Evolutionary conservation across 2,888 invertebrate genomes (phyloP).

Genomic region (Orgyia antiqua): DNA sequence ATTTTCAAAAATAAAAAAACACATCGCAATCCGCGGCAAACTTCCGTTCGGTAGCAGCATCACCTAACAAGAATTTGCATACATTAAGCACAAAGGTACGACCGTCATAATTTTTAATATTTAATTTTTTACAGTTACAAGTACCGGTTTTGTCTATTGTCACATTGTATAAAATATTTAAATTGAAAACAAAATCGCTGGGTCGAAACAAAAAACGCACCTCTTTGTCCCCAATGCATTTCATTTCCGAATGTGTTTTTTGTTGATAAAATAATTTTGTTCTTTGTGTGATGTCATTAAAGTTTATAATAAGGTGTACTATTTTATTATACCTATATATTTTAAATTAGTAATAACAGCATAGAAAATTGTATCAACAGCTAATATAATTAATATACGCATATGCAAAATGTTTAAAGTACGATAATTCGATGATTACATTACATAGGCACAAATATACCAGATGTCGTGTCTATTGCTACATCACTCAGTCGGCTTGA

Average conservation of each 20-base stretch:
- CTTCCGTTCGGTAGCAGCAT: slow-evolving; percentile 30
- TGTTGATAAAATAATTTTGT: slow-evolving; percentile 10
- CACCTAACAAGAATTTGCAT: slow-evolving; percentile 33
- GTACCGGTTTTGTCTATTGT: slow-evolving; percentile 76
- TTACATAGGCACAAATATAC: too few species aligned
- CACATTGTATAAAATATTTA: slow-evolving; percentile 71
- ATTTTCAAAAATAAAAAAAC: slow-evolving; percentile 1
- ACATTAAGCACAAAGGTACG: slow-evolving; percentile 65
- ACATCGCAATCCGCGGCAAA: slow-evolving; percentile 2
- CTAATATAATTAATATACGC: too few species aligned
- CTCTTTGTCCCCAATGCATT: slow-evolving; percentile 47
- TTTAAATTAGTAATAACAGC: too few species aligned
- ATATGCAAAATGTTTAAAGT: too few species aligned
- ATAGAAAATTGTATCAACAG: too few species aligned
- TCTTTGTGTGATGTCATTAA: too few species aligned
- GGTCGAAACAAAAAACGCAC: slow-evolving; percentile 66
- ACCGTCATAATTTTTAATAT: slow-evolving; percentile 73
- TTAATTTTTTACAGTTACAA: slow-evolving; percentile 75
- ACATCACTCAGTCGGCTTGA: too few species aligned
- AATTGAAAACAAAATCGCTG: slow-evolving; percentile 71
- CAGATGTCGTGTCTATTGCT: too few species aligned
- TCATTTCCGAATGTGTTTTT: slow-evolving; percentile 29
- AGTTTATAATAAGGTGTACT: too few species aligned
- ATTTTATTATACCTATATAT: too few species aligned
- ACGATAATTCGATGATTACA: too few species aligned